Base-by-base conservation (phyloP, 2,888 invertebrate genomes). In the Hanleya hanleyi region DNA sequence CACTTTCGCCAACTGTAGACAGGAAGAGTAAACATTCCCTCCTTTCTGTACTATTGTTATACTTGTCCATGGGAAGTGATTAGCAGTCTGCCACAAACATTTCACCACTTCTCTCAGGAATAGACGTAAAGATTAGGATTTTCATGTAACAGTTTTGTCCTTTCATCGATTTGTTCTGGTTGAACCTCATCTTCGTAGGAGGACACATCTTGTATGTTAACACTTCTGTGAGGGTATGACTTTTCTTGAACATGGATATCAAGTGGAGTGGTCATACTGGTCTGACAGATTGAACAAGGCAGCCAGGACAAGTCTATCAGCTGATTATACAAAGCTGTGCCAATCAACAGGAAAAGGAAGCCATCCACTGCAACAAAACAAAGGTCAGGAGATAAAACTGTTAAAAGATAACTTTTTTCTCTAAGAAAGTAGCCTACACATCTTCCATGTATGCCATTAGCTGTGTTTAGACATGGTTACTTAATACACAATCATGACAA, bases 351-450 rank as follows among this genome's bases (percentile, higher is more conserved):
- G 77, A 87, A 87, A n/a, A 86, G 47, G 71, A 88, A 88, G 6
- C 88, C 88, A 81, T 88, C 88, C 72, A 88, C 87, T 88, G 81
- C 36, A n/a, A n/a, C n/a, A n/a, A n/a, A n/a, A n/a, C n/a, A n/a
- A n/a, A n/a, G n/a, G n/a, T n/a, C n/a, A n/a, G n/a, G n/a, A n/a
- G n/a, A n/a, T n/a, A n/a, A n/a, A n/a, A n/a, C n/a, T n/a, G n/a
- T n/a, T n/a, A n/a, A n/a, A n/a, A n/a, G n/a, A n/a, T n/a, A n/a
- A n/a, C n/a, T n/a, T n/a, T n/a, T n/a, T n/a, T n/a, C n/a, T n/a
- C n/a, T n/a, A n/a, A n/a, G n/a, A n/a, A n/a, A n/a, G n/a, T n/a
- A n/a, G n/a, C n/a, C n/a, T n/a, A n/a, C n/a, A n/a, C n/a, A n/a
- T n/a, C n/a, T n/a, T n/a, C n/a, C n/a, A n/a, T n/a, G n/a, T n/a